Conservation (phyloP, 1,140 invertebrate species). For the Paracyclopina nana region DNA sequence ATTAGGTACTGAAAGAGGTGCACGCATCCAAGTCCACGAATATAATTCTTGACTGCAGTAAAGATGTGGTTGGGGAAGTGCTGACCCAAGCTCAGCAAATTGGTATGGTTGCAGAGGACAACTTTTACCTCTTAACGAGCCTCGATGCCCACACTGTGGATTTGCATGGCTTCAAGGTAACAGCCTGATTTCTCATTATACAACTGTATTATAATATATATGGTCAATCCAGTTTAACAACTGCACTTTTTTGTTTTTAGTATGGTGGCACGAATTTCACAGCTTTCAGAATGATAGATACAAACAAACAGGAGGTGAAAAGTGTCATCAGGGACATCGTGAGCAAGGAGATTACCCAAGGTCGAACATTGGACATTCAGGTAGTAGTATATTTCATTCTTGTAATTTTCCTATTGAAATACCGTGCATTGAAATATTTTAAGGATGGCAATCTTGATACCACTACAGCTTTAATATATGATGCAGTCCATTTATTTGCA, state of each 20-base stretch:
- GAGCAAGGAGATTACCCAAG: background rate
- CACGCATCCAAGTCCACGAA: background rate
- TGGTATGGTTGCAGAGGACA: conserved; percentile 1
- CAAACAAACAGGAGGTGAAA: conserved; percentile 4
- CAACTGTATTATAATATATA: too few relatives aligned
- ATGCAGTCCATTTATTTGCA: conserved; percentile 82
- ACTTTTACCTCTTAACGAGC: conserved; percentile 10
- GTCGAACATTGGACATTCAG: background rate
- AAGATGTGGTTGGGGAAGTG: background rate
- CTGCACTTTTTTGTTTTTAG: background rate
- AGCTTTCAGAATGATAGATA: conserved; percentile 7
- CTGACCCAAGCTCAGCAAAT: conserved; percentile 12
- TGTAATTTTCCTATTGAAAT: too few relatives aligned
- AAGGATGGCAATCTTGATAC: conserved; percentile 38
- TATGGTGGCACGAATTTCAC: conserved; percentile 15
- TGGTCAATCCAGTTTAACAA: too few relatives aligned
- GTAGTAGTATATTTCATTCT: too few relatives aligned
- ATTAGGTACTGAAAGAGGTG: conserved; percentile 5
- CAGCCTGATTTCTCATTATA: too few relatives aligned
- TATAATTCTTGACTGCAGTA: conserved; percentile 6
- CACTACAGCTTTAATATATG: conserved; percentile 84
- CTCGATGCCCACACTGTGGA: conserved; percentile 12
- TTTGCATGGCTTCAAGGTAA: conserved; percentile 9
- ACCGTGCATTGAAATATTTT: background rate
- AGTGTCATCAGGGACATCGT: conserved; percentile 6